A percentile compares a stretch with the other conserved stretches of the same genome.
These are phyloP conservation scores for Kryptolebias ocellatus DNA, from an alignment of 2,797 vertebrate species.

Conservation along the genomic window DNA sequence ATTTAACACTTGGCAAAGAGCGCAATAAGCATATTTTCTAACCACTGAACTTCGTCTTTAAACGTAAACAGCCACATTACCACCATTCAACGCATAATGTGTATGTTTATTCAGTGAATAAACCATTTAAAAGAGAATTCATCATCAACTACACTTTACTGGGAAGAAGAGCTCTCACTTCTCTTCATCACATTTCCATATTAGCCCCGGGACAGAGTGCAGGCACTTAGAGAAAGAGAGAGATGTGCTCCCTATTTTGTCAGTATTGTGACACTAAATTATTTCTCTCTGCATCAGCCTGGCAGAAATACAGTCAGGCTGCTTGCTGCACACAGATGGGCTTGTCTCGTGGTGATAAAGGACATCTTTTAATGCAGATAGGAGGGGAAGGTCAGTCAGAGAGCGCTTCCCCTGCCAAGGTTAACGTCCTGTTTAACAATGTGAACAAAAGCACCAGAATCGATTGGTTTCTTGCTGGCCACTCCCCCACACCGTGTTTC, in stretches of 20 bases:
- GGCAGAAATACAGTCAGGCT: slow-evolving; percentile 27
- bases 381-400: not conserved
- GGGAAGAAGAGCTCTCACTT: slow-evolving; percentile 30
- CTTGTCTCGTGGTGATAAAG: slow-evolving; percentile 19
- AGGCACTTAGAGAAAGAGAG: slow-evolving; percentile 40
- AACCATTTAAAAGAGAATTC: slow-evolving; percentile 26
- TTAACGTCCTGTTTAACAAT: not conserved
- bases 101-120: slow-evolving; percentile 32
- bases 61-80: slow-evolving; percentile 13
- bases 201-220: slow-evolving; percentile 36
- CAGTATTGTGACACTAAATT: slow-evolving; percentile 45
- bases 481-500: not conserved
- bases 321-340: slow-evolving; percentile 19
- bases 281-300: slow-evolving; percentile 43
- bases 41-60: not conserved
- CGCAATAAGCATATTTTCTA: slow-evolving; percentile 10
- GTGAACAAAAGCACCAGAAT: not conserved
- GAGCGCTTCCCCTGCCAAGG: not conserved
- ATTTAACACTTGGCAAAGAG: not conserved
- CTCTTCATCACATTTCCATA: slow-evolving; percentile 38
- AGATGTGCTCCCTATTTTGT: slow-evolving; percentile 30
- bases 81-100: slow-evolving; percentile 6
- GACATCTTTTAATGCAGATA: slow-evolving; percentile 14
- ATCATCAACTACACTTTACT: slow-evolving; percentile 26
- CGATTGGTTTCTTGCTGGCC: not conserved